Conservation (phyloP, 2,113 vertebrate genomes). For the Vireo altiloquus region DNA sequence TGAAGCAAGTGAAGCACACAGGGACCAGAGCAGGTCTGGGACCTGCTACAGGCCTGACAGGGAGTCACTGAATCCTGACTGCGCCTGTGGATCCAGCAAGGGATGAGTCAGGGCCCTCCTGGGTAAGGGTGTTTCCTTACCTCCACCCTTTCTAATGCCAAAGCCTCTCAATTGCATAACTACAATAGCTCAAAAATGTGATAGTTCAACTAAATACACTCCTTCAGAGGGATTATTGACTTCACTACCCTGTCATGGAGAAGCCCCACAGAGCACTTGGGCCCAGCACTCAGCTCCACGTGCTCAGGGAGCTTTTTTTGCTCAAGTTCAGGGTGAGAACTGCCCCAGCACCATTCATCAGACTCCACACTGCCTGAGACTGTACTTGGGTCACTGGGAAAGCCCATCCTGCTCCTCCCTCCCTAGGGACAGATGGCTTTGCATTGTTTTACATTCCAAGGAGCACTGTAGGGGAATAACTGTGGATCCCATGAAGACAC, state of each 20-base stretch:
- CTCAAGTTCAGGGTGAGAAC: background rate
- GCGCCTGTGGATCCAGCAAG: background rate
- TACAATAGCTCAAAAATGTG: background rate
- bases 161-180: background rate
- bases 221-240: background rate
- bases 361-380: background rate
- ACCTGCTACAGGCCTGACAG: fast-evolving
- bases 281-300: fast-evolving
- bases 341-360: background rate
- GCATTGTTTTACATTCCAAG: background rate
- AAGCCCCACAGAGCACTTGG: background rate
- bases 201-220: background rate
- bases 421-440: no score
- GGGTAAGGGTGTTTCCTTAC: background rate
- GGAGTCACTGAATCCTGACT: background rate
- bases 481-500: fast-evolving
- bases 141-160: background rate
- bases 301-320: background rate
- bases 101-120: background rate
- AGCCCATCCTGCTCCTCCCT: background rate
- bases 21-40: background rate
- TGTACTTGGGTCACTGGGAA: fast-evolving
- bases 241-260: background rate
- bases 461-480: background rate
- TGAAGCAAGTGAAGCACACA: fast-evolving